These are phyloP conservation scores for Meiosimyza platycephala DNA, from an alignment of 2,888 invertebrate species.

Conservation along the genomic window DNA sequence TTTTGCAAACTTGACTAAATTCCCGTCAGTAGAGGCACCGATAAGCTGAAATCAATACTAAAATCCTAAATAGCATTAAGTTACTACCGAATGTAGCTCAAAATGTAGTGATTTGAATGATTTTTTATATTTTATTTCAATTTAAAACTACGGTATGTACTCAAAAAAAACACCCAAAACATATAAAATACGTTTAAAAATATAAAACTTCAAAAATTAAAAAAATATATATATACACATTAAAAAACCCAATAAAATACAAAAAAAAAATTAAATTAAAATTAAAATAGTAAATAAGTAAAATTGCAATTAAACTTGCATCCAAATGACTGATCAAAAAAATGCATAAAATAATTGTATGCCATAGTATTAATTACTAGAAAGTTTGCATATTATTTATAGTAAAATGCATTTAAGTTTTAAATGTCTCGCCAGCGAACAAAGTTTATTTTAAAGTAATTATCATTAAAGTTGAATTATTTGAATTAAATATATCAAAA, in stretches of 20 bases:
- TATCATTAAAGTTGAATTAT: too few relatives aligned
- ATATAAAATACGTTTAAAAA: background rate
- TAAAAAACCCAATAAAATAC: slow-evolving; percentile 2
- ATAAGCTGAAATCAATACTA: too few relatives aligned
- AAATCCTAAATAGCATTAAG: too few relatives aligned
- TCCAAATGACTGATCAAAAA: slow-evolving; percentile 63
- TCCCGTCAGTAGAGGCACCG: too few relatives aligned
- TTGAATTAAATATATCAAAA: too few relatives aligned
- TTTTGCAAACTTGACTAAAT: too few relatives aligned
- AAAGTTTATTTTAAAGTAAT: too few relatives aligned
- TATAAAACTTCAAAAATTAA: background rate
- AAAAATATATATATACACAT: background rate
- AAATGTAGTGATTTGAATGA: too few relatives aligned
- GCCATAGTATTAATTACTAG: background rate
- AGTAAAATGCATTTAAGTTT: too few relatives aligned
- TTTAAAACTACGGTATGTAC: background rate
- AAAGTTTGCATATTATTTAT: background rate
- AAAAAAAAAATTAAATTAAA: slow-evolving; percentile 5
- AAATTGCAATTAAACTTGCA: slow-evolving; percentile 57
- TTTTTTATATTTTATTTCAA: too few relatives aligned
- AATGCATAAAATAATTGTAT: slow-evolving; percentile 9
- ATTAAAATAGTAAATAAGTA: slow-evolving; percentile 20
- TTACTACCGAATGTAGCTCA: too few relatives aligned
- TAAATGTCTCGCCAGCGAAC: too few relatives aligned
- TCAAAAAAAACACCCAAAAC: background rate